phyloP scores from a whole-genome alignment of 2,113 vertebrate species.

The Saguinus imperator region DNA sequence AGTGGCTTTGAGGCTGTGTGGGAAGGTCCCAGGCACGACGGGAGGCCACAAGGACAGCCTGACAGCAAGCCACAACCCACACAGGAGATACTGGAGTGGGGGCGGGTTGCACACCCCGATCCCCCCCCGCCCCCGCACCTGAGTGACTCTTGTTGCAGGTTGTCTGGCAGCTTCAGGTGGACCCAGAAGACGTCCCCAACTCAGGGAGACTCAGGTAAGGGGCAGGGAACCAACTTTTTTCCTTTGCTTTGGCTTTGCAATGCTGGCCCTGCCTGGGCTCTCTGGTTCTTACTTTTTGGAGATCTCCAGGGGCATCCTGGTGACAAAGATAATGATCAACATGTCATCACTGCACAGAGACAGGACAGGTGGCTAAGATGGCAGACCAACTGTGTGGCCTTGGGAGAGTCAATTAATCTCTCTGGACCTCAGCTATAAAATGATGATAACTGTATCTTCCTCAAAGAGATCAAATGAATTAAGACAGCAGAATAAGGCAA shows the following conservation, averaged over 20 bases:
- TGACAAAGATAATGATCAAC: background rate
- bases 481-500: background rate
- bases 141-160: constrained; percentile 41
- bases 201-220: constrained; percentile 62
- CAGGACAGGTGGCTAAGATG: background rate
- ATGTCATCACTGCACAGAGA: fast-evolving
- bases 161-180: background rate
- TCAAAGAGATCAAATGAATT: background rate
- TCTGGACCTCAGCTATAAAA: background rate
- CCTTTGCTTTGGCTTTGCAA: background rate
- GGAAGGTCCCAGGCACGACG: background rate
- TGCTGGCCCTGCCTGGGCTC: background rate
- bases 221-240: background rate
- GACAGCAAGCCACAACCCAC: background rate
- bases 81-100: fast-evolving
- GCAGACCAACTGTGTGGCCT: background rate
- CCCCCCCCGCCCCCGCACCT: background rate
- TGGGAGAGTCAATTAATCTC: background rate
- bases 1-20: constrained; percentile 33
- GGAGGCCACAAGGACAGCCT: background rate
- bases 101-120: background rate
- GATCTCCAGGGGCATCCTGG: fast-evolving
- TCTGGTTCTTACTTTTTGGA: background rate
- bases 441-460: background rate
- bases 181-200: background rate